Base-by-base conservation (phyloP, 2,797 vertebrate genomes). In the Tragelaphus eurycerus region DNA sequence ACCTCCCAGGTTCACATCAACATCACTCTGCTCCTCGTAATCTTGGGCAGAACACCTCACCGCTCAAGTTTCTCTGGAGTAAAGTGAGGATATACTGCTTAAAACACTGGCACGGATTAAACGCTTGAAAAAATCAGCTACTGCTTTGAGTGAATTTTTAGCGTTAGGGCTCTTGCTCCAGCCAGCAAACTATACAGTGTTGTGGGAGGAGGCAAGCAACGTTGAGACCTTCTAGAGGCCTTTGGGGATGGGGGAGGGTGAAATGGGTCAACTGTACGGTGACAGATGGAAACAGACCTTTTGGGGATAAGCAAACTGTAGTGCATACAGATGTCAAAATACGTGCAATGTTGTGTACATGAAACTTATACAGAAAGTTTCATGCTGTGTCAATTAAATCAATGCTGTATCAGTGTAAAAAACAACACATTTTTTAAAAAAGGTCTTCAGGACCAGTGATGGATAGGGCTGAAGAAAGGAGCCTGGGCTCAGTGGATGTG, bases 31-130 rank as follows among this genome's bases (percentile, higher is more conserved):
- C 16, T 5, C 11, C 17, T 50, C 4, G 23, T 15, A 29, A 54
- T 43, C 59, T 76, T 3, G 11, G 60, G 71, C 86, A 11, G 62
- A 21, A 23, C 60, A 4, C 15, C 15, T 64, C 21, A 31, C 15
- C 1, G 15, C 54, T 55, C 43, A 3, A 0, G n/a, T 55, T 71
- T 62, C 31, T 78, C 1, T 0, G 29, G n/a, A 62, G 7, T 43
- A 34, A 48, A 89, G 57, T 12, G 43, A n/a, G 23, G 12, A 16
- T 57, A 10, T 3, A 34, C 59, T 25, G 21, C 34, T 38, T 23
- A 50, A 29, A 62, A 43, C 46, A 16, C 23, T 16, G 43, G 74
- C 34, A 9, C 12, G 38, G 78, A 27, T 48, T 16, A 27, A 62
- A 25, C 2, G 1, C 19, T 93, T 60, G 60, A 11, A 19, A 17